Conservation (phyloP, 2,797 vertebrate genomes). For the Lemur catta region DNA sequence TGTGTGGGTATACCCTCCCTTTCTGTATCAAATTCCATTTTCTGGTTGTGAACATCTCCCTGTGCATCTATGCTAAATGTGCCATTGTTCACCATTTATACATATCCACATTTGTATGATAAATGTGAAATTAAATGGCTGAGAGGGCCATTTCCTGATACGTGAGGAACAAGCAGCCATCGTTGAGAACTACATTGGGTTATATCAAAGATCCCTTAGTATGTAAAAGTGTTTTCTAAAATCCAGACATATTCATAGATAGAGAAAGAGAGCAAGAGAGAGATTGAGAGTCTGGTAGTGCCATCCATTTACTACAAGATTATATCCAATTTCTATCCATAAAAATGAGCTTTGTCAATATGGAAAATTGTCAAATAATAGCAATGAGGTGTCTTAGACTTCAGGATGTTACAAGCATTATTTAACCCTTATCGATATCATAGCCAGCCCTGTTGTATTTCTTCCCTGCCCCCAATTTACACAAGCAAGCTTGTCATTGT, state of each 20-base stretch:
- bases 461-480: background rate
- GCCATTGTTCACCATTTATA: slow-evolving; percentile 54
- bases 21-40: slow-evolving; percentile 74
- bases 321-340: background rate
- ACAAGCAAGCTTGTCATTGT: background rate
- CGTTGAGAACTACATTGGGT: background rate
- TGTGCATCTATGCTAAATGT: slow-evolving; percentile 71
- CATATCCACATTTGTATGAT: background rate
- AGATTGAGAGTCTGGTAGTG: background rate
- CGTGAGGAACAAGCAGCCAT: background rate
- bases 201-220: background rate
- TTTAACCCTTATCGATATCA: background rate
- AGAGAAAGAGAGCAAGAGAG: background rate
- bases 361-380: background rate
- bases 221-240: slow-evolving; percentile 21
- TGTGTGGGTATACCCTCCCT: background rate
- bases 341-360: background rate
- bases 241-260: background rate
- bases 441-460: background rate
- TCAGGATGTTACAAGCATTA: background rate
- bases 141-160: background rate
- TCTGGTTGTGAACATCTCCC: slow-evolving; percentile 75
- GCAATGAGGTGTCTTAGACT: background rate
- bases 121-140: background rate
- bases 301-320: background rate